Base-by-base conservation (phyloP, 2,113 vertebrate species). In the Cephalophus harveyi region DNA sequence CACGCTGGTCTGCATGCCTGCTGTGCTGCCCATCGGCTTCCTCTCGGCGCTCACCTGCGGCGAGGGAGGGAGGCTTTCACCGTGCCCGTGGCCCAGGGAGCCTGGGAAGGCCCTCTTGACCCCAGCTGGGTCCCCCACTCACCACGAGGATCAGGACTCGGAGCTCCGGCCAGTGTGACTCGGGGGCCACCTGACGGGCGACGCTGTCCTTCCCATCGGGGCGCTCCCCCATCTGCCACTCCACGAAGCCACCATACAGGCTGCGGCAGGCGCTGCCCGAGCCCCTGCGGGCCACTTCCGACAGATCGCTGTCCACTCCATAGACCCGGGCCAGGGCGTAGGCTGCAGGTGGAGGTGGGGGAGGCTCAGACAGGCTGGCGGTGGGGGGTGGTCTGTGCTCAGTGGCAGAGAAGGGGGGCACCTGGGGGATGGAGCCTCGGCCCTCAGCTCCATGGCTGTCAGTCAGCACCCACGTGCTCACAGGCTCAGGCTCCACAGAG, bases 191-290 rank as follows among this genome's bases (percentile, higher is more conserved):
- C 97, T 99, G 99, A 59, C 98, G 99, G 46, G 99, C 99, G 0
- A 99, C 0, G 81, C 99, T 99, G 98, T 99, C 99, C 90, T 98
- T 99, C 87, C 99, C 99, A 0, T 99, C 99, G 0, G 98, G 97
- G 88, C 95, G 98, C 43, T 99, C 95, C 9, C 99, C 99, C 98
- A 99, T 99, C 62, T 99, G 98, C 99, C 99, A 99, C 98, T 99
- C 99, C 96, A 99, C 99, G 2, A 99, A 99, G 78, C 99, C 99
- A 0, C 99, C 99, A 1, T 99, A 97, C 98, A 99, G 99, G 97
- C 99, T 99, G 52, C 99, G 99, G 64, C 99, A 99, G 27, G 99
- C 99, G 0, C 99, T 99, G 95, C 99, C 99, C 0, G 99, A 99
- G 40, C 99, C 99, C 48, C 99, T 99, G n/a, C 99, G 99, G 0